phyloP scores from a whole-genome alignment of 2,113 vertebrate genomes.

The Galbula dea region DNA sequence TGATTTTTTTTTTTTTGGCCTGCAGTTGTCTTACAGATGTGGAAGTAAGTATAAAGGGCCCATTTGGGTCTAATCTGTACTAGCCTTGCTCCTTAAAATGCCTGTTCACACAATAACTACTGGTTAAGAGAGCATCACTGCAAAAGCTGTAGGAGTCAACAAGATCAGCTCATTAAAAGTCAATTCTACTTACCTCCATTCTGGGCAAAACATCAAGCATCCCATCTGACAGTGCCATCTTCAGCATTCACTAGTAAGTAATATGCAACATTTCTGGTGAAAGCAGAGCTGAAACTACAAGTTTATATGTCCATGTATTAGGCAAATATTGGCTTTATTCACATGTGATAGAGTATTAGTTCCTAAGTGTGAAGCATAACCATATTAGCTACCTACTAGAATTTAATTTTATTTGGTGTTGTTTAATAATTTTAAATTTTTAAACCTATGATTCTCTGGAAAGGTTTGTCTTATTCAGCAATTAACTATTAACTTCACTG shows the following conservation, averaged over 20 bases:
- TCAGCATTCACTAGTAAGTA: not conserved
- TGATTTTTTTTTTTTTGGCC: not conserved
- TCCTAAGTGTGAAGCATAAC: not conserved
- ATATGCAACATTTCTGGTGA: not conserved
- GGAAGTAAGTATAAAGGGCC: not conserved
- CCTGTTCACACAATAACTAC: not conserved
- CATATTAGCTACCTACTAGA: not conserved
- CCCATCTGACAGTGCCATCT: not conserved
- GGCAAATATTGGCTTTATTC: not conserved
- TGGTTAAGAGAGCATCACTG: not conserved
- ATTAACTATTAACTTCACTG: not conserved
- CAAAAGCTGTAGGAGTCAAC: not conserved
- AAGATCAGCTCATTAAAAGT: not conserved
- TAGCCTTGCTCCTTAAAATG: not conserved
- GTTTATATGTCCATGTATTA: not conserved
- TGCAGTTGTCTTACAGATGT: not conserved
- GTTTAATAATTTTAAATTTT: not conserved
- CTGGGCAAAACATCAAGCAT: not conserved
- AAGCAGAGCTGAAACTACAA: not conserved
- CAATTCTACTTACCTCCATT: not conserved
- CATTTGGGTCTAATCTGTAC: not conserved
- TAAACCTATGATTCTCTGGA: not conserved
- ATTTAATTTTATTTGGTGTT: not conserved
- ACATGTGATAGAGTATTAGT: not conserved
- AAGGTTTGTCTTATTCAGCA: not conserved